phyloP scores from a whole-genome alignment of 1,140 invertebrate species.

The Leguminivora glycinivorella region DNA sequence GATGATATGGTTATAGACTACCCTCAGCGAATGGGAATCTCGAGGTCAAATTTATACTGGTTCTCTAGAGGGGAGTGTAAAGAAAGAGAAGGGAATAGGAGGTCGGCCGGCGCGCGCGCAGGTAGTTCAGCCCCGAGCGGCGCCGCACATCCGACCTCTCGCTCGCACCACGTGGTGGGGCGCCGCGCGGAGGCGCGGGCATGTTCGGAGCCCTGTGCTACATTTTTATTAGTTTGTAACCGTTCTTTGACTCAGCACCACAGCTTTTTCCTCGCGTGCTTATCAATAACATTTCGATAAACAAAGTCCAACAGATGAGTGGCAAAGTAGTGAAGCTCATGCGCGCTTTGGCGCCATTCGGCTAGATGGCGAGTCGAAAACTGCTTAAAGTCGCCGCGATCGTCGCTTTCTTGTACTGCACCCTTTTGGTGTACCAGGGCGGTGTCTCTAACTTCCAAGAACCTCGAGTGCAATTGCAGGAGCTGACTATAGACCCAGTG shows the following conservation, averaged over 20 bases:
- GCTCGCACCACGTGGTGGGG: conserved; percentile 70
- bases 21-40: background rate
- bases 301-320: conserved; percentile 73
- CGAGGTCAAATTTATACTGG: background rate
- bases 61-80: background rate
- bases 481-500: conserved; percentile 64
- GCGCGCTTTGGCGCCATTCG: conserved; percentile 70
- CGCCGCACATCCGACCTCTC: conserved; percentile 49
- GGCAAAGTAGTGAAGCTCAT: conserved; percentile 59
- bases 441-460: conserved; percentile 78
- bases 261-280: conserved; percentile 30
- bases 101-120: conserved; percentile 67
- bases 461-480: conserved; percentile 70
- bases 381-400: conserved; percentile 67
- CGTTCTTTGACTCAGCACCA: conserved; percentile 48
- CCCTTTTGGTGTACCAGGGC: conserved; percentile 82
- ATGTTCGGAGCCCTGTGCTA: conserved; percentile 65
- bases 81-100: background rate
- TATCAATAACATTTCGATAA: conserved; percentile 61
- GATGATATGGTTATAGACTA: background rate
- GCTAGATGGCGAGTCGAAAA: conserved; percentile 79
- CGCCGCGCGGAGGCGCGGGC: conserved; percentile 56
- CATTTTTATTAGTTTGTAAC: conserved; percentile 77
- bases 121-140: conserved; percentile 55
- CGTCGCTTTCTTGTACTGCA: conserved; percentile 80